phyloP scores from a whole-genome alignment of 2,888 invertebrate genomes.

The Xanthia togata region DNA sequence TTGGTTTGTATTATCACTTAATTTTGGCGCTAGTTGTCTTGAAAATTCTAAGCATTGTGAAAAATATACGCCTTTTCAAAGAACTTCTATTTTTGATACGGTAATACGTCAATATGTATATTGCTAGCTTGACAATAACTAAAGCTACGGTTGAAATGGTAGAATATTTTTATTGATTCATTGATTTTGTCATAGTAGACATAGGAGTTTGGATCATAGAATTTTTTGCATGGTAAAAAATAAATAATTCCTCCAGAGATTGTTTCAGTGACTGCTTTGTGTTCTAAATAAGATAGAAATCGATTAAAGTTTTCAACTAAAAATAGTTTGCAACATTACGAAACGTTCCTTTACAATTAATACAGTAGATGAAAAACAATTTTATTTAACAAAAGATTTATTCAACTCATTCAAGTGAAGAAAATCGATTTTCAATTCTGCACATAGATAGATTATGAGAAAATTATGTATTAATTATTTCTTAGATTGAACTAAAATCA shows the following conservation, averaged over 20 bases:
- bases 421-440: background rate
- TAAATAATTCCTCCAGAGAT: background rate
- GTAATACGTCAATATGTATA: slow-evolving; percentile 59
- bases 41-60: background rate
- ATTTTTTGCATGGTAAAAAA: background rate
- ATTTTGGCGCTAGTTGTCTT: slow-evolving; percentile 48
- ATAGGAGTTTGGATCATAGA: background rate
- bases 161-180: slow-evolving; percentile 2
- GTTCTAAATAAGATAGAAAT: background rate
- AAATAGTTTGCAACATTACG: slow-evolving; percentile 22
- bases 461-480: background rate
- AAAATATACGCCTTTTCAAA: slow-evolving; percentile 1
- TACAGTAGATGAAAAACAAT: background rate
- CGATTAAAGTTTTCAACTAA: background rate
- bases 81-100: slow-evolving; percentile 27
- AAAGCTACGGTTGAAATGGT: slow-evolving; percentile 13
- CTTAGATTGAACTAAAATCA: background rate
- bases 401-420: no score
- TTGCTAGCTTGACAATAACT: slow-evolving; percentile 2
- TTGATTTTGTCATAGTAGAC: background rate
- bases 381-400: background rate
- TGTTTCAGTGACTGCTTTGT: background rate
- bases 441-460: background rate
- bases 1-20: background rate
- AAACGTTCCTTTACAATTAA: slow-evolving; percentile 3